Base-by-base conservation (phyloP, 1,140 invertebrate species). In the Orius laevigatus region DNA sequence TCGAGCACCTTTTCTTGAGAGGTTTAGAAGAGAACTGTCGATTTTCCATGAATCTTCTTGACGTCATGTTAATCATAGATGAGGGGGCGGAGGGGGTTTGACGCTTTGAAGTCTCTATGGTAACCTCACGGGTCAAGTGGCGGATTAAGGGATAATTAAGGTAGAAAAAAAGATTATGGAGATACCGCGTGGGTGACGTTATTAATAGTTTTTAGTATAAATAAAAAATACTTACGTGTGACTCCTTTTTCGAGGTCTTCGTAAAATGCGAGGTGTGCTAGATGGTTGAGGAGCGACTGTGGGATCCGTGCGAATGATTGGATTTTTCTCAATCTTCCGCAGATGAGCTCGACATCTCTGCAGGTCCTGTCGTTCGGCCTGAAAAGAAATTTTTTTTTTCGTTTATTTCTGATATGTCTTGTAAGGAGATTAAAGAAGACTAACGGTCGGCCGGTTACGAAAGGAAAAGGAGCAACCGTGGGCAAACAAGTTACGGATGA, bases 191-290 rank as follows among this genome's bases (percentile, higher is more conserved):
- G 25, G 25, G 25, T 25, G 25, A 25, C 25, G 25, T 25, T 25
- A 25, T 4, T 25, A 25, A 25, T 38, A 48, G n/a, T 20, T 2
- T 11, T n/a, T 20, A 10, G 14, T 18, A 46, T 3, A 46, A 33
- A 11, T 34, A 25, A 46, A 20, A 39, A 43, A 35, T 19, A 74
- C 79, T 80, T 66, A 85, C 82, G 63, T 54, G 80, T 83, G 9
- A 85, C 78, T 44, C 79, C 80, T 63, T 78, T 78, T 57, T 84
- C 81, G 51, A 85, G 62, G 58, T 82, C 77, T 62, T 85, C 82
- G 63, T 83, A 81, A 63, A 76, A 79, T 32, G 74, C 76, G 57
- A 72, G 76, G 53, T 73, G 72, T 54, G 80, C 81, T 46, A 85
- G 64, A 61, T 84, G 79, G 57, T 81, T 77, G n/a, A 85, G 64